Evolutionary conservation across 2,888 invertebrate genomes (phyloP), one percentile per base, ranked within the genome.

Genomic region (Pyrgus malvae): DNA sequence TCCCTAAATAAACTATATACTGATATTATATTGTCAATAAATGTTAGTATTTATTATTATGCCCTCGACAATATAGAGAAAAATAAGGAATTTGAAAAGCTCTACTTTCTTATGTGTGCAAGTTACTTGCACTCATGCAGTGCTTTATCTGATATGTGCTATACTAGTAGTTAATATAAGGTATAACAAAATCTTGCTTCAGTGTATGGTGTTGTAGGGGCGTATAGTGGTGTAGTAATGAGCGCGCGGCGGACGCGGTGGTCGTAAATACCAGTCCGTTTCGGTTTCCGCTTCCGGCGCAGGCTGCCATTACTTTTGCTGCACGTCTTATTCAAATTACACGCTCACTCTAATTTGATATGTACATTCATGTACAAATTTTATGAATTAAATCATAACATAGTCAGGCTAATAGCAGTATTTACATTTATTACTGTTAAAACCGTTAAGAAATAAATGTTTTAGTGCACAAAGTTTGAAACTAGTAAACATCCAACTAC

Each of bases 191-290:
- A n/a, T n/a, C n/a, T n/a, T n/a, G n/a, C n/a, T 21, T n/a, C 11
- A 9, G 11, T 41, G 45, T 44, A 27, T 38, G 27, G 35, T 51
- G 45, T 51, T 53, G 37, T 38, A 37, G 29, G 67, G 63, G 64
- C 74, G 76, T 74, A 76, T 25, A 9, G 42, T 42, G 27, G 16
- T 37, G 48, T 76, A 72, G 69, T 80, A 82, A 81, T 80, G 78
- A 76, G 77, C 78, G 70, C 76, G 74, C 71, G 75, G 78, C 86
- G 88, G 88, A 86, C 78, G 83, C 81, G 63, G 74, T 66, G 80
- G 74, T 85, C 87, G 87, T 89, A 89, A 88, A 89, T 89, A 87
- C 83, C 78, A 78, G 80, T 78, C 81, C 82, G 83, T 80, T 87
- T 83, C 83, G 87, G 85, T 86, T 85, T 82, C 86, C 86, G 83